Conservation (phyloP, 2,113 vertebrate species). For the Meriones unguiculatus region DNA sequence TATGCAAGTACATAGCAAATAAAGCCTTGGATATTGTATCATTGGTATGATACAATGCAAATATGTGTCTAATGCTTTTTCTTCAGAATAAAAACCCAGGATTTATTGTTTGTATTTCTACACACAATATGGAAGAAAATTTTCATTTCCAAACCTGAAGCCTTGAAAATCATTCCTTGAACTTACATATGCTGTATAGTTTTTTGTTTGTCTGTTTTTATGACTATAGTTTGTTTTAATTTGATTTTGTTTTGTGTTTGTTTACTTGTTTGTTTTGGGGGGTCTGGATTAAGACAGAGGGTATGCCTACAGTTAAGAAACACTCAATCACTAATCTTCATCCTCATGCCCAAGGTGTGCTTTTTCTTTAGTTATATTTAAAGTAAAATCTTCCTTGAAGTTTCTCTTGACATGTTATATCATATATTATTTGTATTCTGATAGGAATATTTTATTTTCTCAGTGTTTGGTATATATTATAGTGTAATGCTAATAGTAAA, state of each 20-base stretch:
- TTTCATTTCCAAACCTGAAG: background rate
- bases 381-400: background rate
- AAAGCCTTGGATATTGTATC: background rate
- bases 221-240: background rate
- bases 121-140: background rate
- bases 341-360: background rate
- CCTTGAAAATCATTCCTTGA: background rate
- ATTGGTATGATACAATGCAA: background rate
- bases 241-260: background rate
- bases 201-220: background rate
- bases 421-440: background rate
- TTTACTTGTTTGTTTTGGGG: background rate
- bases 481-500: background rate
- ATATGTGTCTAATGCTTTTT: background rate
- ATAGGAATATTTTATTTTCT: background rate
- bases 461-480: background rate
- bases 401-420: background rate
- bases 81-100: background rate
- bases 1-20: background rate
- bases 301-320: background rate
- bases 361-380: background rate
- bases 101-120: background rate
- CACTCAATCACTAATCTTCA: background rate
- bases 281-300: background rate
- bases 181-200: background rate